A percentile compares a stretch with the other conserved stretches of the same genome.
Conservation (phyloP, 2,888 invertebrate genomes). For the Drosophila subsilvestris region DNA sequence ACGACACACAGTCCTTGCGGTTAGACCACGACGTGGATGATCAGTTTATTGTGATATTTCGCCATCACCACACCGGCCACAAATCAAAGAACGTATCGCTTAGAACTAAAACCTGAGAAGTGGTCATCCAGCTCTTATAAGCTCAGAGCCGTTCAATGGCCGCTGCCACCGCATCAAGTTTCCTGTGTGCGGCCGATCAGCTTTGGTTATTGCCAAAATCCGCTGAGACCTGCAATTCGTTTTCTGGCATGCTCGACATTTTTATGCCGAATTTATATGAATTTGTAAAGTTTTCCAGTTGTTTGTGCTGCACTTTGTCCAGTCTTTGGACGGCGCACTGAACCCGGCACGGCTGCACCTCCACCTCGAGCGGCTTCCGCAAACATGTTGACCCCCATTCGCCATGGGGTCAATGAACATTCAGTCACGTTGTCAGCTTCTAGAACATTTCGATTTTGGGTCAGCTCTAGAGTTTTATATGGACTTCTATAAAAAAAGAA, state of each 20-base stretch:
- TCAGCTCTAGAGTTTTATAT: not conserved
- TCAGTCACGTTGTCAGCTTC: constrained; percentile 26
- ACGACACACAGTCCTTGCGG: not conserved
- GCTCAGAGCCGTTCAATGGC: constrained; percentile 74
- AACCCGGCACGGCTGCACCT: constrained; percentile 41
- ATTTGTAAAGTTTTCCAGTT: constrained; percentile 44
- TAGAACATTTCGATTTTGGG: constrained; percentile 10
- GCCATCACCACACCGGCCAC: constrained; percentile 66
- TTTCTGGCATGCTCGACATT: constrained; percentile 71
- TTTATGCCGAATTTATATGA: constrained; percentile 74
- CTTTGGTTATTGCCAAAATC: constrained; percentile 60
- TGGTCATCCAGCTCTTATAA: constrained; percentile 76
- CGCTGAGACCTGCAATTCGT: constrained; percentile 62
- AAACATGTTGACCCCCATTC: constrained; percentile 76
- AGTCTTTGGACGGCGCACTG: constrained; percentile 43
- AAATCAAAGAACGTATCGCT: constrained; percentile 79
- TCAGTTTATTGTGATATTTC: not conserved
- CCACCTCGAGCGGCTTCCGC: constrained; percentile 67
- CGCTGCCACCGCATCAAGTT: constrained; percentile 75
- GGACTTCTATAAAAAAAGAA: not conserved
- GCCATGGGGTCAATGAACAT: constrained; percentile 64
- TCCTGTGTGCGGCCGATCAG: constrained; percentile 59
- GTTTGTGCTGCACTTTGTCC: constrained; percentile 48
- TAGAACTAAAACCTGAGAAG: constrained; percentile 67
- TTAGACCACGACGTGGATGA: too few relatives aligned